Conservation (phyloP, 2,113 vertebrate genomes). For the Eidolon helvum region DNA sequence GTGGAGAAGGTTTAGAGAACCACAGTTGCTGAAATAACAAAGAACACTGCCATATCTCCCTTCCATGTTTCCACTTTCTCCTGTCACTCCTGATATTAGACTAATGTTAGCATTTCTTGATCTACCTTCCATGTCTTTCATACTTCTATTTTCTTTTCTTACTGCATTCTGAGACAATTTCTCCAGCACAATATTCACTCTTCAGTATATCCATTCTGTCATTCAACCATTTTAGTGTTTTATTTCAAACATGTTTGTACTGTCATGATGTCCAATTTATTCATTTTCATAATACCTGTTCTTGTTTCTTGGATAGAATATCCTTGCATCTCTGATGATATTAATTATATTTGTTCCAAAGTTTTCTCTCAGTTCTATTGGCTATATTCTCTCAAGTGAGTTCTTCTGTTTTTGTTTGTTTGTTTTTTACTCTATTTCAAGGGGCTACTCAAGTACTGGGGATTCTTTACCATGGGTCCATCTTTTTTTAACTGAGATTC, state of each 20-base stretch:
- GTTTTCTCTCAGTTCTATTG: neutral
- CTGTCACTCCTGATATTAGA: neutral
- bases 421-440: neutral
- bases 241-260: neutral
- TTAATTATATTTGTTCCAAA: neutral
- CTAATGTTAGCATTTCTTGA: neutral
- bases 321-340: neutral
- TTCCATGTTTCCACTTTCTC: neutral
- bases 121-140: neutral
- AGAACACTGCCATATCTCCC: neutral
- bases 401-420: neutral
- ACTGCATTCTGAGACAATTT: neutral
- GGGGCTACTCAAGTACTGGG: neutral
- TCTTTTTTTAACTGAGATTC: neutral
- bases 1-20: neutral
- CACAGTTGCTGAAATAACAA: neutral
- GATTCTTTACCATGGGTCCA: neutral
- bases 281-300: neutral
- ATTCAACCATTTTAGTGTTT: neutral
- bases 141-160: neutral
- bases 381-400: neutral
- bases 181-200: neutral
- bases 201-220: neutral
- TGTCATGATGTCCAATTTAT: neutral
- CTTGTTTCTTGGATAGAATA: neutral